Percentiles rank a stretch among this genome's conserved stretches.
Evolutionary conservation across 2,113 vertebrate genomes (phyloP).

Genomic region (Cyprinodon tularosa): DNA sequence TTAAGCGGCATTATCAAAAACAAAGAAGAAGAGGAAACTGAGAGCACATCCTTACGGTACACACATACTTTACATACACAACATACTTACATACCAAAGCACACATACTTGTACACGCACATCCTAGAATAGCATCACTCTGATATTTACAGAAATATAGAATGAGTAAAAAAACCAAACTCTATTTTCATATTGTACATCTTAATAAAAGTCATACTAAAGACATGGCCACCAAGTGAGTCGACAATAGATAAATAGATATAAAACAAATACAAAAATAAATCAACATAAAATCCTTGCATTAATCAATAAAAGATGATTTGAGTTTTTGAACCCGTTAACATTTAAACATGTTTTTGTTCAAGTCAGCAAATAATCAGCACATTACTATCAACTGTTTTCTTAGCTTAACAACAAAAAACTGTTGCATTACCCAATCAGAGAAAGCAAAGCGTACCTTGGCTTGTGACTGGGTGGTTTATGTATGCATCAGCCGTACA

Average conservation of each 20-base stretch:
- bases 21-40: constrained; percentile 42
- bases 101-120: constrained; percentile 63
- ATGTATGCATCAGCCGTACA: constrained; percentile 57
- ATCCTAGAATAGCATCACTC: constrained; percentile 68
- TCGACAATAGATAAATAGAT: constrained; percentile 79
- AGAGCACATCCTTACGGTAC: constrained; percentile 69
- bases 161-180: constrained; percentile 76
- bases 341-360: constrained; percentile 59
- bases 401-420: constrained; percentile 65
- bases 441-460: constrained; percentile 35
- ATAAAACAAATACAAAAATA: constrained; percentile 82
- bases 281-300: constrained; percentile 78
- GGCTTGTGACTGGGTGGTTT: constrained; percentile 37
- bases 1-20: constrained; percentile 77
- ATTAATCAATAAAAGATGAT: constrained; percentile 73
- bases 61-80: constrained; percentile 65
- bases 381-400: constrained; percentile 65
- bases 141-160: constrained; percentile 80
- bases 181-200: constrained; percentile 76
- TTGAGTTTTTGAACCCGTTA: constrained; percentile 68
- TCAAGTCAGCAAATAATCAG: constrained; percentile 73
- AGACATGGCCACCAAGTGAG: constrained; percentile 81
- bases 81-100: constrained; percentile 68
- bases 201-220: constrained; percentile 80
- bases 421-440: constrained; percentile 41